These are phyloP conservation scores for Chiroxiphia lanceolata DNA, from an alignment of 2,797 vertebrate species.

Conservation along the genomic window DNA sequence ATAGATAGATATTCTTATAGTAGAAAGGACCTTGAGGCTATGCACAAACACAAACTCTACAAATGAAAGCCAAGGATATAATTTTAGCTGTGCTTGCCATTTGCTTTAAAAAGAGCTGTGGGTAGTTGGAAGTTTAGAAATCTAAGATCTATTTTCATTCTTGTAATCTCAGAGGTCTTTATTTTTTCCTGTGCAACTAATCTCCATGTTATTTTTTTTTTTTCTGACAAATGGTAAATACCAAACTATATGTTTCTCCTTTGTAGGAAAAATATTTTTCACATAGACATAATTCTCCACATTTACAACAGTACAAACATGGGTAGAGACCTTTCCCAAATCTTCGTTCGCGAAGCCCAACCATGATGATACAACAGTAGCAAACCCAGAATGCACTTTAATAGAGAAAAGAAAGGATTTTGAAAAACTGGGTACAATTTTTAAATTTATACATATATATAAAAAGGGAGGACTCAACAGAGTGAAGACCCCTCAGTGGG, in stretches of 20 bases:
- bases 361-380: neutral
- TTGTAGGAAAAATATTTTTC: conserved; percentile 15
- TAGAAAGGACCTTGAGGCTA: neutral
- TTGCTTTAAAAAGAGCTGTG: neutral
- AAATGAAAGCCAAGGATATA: neutral
- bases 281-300: neutral
- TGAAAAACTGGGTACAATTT: neutral
- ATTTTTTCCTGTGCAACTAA: neutral
- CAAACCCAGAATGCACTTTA: neutral
- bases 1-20: neutral
- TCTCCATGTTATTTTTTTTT: neutral
- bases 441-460: too few species aligned
- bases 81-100: neutral
- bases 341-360: too few species aligned
- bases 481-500: too few species aligned
- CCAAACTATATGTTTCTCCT: neutral
- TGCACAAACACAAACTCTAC: neutral
- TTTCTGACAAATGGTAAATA: neutral
- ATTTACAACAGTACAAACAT: neutral
- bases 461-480: too few species aligned
- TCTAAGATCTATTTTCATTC: neutral
- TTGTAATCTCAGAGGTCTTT: neutral
- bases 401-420: neutral
- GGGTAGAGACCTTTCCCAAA: too few species aligned
- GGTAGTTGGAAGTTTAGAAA: neutral